Evolutionary conservation across 2,113 vertebrate genomes (phyloP), one percentile per base, ranked within the genome.

Genomic region (Tricholaema leucomelas): DNA sequence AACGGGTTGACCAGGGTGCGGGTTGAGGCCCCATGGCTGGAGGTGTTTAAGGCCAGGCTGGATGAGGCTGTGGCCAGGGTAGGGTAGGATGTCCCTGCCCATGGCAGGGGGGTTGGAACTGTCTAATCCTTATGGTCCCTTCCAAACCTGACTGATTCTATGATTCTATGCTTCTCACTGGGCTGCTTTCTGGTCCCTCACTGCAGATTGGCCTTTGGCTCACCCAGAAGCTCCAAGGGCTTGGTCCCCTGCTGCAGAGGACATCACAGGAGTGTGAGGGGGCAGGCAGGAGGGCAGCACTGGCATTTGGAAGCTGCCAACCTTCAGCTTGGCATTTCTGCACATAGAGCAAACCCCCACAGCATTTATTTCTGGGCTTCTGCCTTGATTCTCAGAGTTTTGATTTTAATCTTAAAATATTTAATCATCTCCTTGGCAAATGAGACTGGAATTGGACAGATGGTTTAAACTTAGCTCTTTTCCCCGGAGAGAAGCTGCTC

Each of bases 391-490:
- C 74, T 44, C 50, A 70, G 28, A 86, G 66, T 91, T 95, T 91
- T 91, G 90, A 94, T 92, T n/a, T 95, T 95, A 95, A 85, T 96
- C 87, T 88, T 93, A 90, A 92, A 94, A 92, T 87, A 94, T 92
- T 96, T 95, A 95, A 96, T 96, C 35, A 89, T 96, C 95, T 95
- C 78, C 79, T 94, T 92, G 72, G 88, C 90, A 94, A 95, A 94
- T 94, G 89, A 95, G 74, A 93, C 83, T 89, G 94, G 92, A 93
- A 87, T 93, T 95, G 94, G 93, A 91, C 96, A 96, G 96, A 96
- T 96, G 93, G 94, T 91, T 94, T 95, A 95, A 95, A 95, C 84
- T 95, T 95, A 94, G 88, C 80, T 93, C 59, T 79, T 69, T 89
- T 95, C 95, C 67, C 90, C n/a, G 61, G 93, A 90, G 96, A 94